These are phyloP conservation scores for Sipha flava DNA, from an alignment of 1,140 invertebrate species.

Conservation along the genomic window DNA sequence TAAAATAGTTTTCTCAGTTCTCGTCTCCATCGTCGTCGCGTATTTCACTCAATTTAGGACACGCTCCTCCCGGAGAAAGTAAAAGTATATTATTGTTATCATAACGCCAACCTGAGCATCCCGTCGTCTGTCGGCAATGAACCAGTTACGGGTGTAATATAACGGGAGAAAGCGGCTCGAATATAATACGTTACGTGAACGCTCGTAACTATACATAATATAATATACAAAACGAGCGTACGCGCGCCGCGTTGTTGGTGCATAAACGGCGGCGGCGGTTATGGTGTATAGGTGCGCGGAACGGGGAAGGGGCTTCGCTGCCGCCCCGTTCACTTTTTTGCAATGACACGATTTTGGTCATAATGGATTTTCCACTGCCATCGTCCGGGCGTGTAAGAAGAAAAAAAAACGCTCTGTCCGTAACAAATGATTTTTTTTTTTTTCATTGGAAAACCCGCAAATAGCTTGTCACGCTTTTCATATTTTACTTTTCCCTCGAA, in stretches of 20 bases:
- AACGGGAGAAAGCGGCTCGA: slow-evolving; percentile 29
- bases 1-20: no score
- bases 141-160: slow-evolving; percentile 29
- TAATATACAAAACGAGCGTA: not conserved
- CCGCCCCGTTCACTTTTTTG: slow-evolving; percentile 22
- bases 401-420: not conserved
- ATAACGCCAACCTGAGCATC: slow-evolving; percentile 30
- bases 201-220: slow-evolving; percentile 1
- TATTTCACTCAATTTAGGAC: not conserved
- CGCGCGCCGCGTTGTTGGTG: not conserved
- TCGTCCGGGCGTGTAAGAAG: not conserved
- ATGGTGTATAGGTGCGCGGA: not conserved
- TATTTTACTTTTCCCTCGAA: not conserved
- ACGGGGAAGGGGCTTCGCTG: not conserved
- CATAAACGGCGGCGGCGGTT: not conserved
- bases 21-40: not conserved
- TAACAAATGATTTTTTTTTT: slow-evolving; percentile 5
- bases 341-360: slow-evolving; percentile 17
- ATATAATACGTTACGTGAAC: slow-evolving; percentile 31
- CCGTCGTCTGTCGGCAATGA: slow-evolving; percentile 27
- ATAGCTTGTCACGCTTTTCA: not conserved
- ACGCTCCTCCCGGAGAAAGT: slow-evolving; percentile 11
- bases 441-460: not conserved
- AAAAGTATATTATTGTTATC: slow-evolving; percentile 17
- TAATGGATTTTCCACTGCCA: slow-evolving; percentile 2